Base-by-base conservation (phyloP, 1,140 invertebrate species). In the Microvelia longipes region DNA sequence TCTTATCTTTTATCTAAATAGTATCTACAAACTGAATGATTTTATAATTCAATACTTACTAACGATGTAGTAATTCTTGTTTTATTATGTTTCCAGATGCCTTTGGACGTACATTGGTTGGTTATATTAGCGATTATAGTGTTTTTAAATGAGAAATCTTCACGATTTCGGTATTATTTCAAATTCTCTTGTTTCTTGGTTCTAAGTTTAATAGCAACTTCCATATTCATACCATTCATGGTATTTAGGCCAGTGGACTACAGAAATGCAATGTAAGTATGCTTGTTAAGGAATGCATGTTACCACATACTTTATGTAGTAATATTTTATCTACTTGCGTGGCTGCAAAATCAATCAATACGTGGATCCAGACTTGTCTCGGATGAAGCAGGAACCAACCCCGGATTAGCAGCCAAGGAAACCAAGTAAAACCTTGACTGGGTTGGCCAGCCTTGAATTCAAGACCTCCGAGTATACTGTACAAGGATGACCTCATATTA, bases 251-350 rank as follows among this genome's bases (percentile, higher is more conserved):
- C 89, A 5, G 81, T 84, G 66, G 82, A 87, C 75, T 88, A 86
- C 73, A 84, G 81, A 76, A 91, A 91, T 79, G 89, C 87, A 24
- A 76, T 90, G 89, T 91, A 82, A 89, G 88, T 86, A 67, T 1
- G 13, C 29, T 29, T 29, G 67, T 29, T 27, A 61, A 68, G 63
- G 1, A 26, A 29, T 68, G 11, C 5, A 27, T 26, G 14, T 2
- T 25, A 25, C 13, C 14, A 5, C 1, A 13, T 28, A 27, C 1
- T 13, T 2, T 5, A 28, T 25, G 28, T 1, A 28, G 2, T 13
- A 28, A 28, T n/a, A n/a, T n/a, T 26, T 27, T 27, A 5, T 28
- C 25, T 27, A 14, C 28, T 25, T n/a, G n/a, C n/a, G n/a, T n/a
- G n/a, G n/a, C n/a, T n/a, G n/a, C n/a, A n/a, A n/a, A n/a, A n/a